Evolutionary conservation across 2,113 vertebrate species (phyloP).

Genomic region (Alethe diademata): DNA sequence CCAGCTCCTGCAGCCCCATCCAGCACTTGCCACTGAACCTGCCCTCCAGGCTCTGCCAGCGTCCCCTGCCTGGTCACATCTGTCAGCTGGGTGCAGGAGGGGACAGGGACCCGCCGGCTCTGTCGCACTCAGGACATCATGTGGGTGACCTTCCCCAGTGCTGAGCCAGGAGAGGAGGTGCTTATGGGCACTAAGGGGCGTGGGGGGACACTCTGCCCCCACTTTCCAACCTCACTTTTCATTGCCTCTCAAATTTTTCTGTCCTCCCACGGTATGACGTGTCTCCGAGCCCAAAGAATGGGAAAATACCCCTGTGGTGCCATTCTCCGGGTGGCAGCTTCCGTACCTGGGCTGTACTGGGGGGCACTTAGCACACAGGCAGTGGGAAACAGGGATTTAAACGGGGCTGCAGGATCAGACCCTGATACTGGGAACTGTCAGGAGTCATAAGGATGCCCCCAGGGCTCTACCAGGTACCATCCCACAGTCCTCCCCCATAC

Average conservation of each 20-base stretch:
- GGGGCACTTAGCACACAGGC: not conserved
- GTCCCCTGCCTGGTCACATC: not conserved
- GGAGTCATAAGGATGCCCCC: not conserved
- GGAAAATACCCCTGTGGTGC: rapidly evolving
- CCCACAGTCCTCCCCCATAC: rapidly evolving
- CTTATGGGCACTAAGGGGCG: not conserved
- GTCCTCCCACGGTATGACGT: too few relatives aligned
- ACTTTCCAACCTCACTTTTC: not conserved
- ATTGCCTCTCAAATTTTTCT: too few relatives aligned
- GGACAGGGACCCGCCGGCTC: not conserved
- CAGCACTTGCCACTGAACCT: not conserved
- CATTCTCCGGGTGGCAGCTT: not conserved
- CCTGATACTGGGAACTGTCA: not conserved
- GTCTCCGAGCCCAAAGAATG: not conserved
- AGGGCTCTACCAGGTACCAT: not conserved
- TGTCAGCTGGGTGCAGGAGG: not conserved
- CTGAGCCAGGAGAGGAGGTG: not conserved
- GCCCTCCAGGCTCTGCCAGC: not conserved
- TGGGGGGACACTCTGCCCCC: not conserved
- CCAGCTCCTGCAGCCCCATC: not conserved
- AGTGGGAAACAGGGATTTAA: not conserved
- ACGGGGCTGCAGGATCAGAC: not conserved
- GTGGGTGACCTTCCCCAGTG: not conserved
- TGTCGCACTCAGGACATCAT: not conserved
- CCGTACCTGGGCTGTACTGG: rapidly evolving